These are phyloP conservation scores for Eupithecia vulgata DNA, from an alignment of 2,888 invertebrate species.

Conservation along the genomic window DNA sequence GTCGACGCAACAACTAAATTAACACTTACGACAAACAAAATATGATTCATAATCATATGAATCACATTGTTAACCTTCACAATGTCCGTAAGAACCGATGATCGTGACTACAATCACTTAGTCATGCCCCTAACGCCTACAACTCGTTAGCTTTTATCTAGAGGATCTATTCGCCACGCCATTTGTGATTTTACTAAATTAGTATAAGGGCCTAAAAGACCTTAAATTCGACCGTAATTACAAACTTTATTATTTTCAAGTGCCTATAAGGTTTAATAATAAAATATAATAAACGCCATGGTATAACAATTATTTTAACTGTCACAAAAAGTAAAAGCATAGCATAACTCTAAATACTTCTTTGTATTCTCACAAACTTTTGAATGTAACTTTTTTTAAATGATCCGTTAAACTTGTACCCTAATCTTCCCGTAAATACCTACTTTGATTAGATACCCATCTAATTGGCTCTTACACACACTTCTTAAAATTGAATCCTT, in stretches of 20 bases:
- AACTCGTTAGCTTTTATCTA: slow-evolving; percentile 67
- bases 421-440: too few relatives aligned
- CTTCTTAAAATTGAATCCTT: too few relatives aligned
- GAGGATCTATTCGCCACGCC: slow-evolving; percentile 54
- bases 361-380: not conserved
- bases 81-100: slow-evolving; percentile 32
- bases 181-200: slow-evolving; percentile 44
- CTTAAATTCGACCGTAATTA: not conserved
- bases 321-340: not conserved
- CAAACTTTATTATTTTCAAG: slow-evolving; percentile 41
- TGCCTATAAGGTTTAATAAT: slow-evolving; percentile 11
- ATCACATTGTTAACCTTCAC: slow-evolving; percentile 45
- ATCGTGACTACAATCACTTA: slow-evolving; percentile 74
- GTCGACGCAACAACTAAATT: not conserved
- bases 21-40: slow-evolving; percentile 6
- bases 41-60: slow-evolving; percentile 39
- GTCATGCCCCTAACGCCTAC: slow-evolving; percentile 63
- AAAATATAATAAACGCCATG: not conserved
- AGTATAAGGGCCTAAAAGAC: slow-evolving; percentile 39
- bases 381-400: not conserved
- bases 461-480: too few relatives aligned
- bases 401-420: not conserved
- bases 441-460: too few relatives aligned
- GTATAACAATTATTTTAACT: not conserved
- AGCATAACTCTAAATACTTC: not conserved